Conservation (phyloP, 2,888 invertebrate genomes). For the Drosophila formosana region DNA sequence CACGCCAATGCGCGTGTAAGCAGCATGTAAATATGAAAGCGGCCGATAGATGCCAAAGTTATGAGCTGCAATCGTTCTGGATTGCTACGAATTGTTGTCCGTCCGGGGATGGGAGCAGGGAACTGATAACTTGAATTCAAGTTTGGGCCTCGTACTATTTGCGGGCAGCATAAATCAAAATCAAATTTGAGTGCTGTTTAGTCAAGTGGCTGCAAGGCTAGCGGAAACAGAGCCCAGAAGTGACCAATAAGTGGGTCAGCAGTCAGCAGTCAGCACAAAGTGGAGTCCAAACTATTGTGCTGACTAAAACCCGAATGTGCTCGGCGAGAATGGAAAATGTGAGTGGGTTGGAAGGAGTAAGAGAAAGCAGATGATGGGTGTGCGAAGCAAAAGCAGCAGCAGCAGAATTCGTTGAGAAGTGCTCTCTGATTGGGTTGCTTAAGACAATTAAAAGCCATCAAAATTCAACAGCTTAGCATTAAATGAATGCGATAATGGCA, state of each 20-base stretch:
- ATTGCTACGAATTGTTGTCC: slow-evolving; percentile 1
- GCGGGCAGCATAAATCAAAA: slow-evolving; percentile 72
- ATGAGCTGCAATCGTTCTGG: slow-evolving; percentile 67
- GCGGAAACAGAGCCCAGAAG: slow-evolving; percentile 66
- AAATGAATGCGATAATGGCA: slow-evolving; percentile 56
- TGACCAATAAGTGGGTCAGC: slow-evolving; percentile 76
- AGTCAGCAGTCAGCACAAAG: slow-evolving; percentile 66
- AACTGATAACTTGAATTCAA: slow-evolving; percentile 9
- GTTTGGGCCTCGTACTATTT: slow-evolving; percentile 39
- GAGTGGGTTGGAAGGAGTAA: neutral
- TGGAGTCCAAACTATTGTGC: slow-evolving; percentile 64
- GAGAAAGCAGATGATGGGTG: neutral
- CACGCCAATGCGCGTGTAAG: slow-evolving; percentile 76
- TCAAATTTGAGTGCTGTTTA: slow-evolving; percentile 76
- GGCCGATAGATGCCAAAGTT: slow-evolving; percentile 69
- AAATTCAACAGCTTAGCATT: slow-evolving; percentile 70
- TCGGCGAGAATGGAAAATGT: neutral
- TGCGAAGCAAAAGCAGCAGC: neutral
- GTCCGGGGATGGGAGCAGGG: neutral
- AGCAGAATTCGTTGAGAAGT: slow-evolving; percentile 2
- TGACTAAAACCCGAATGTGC: slow-evolving; percentile 41
- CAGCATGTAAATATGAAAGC: slow-evolving; percentile 75
- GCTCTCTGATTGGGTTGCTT: slow-evolving; percentile 59
- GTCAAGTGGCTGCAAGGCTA: slow-evolving; percentile 65
- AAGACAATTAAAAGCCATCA: slow-evolving; percentile 70